Percentiles rank a stretch among this genome's conserved stretches.
Evolutionary conservation across 2,797 vertebrate genomes (phyloP).

Genomic region (Amblyraja radiata): DNA sequence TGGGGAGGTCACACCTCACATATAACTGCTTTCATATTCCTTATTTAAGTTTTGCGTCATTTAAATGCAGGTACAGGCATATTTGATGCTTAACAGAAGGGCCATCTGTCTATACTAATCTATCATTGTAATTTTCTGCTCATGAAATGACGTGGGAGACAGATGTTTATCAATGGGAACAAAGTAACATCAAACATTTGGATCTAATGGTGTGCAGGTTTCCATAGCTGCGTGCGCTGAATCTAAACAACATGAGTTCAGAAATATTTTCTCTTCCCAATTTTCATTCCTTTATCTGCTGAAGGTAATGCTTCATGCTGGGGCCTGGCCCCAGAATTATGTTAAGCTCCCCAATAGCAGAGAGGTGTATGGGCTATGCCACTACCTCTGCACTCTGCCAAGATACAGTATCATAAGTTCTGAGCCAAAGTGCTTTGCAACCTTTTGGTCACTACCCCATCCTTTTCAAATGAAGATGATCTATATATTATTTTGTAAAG

Average conservation of each 20-base stretch:
- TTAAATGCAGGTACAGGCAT: neutral
- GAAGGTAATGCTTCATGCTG: neutral
- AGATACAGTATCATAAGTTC: neutral
- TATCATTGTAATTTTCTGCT: neutral
- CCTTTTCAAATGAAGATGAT: neutral
- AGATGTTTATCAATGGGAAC: slow-evolving; percentile 12
- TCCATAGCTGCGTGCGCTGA: neutral
- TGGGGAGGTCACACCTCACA: neutral
- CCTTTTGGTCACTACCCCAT: neutral
- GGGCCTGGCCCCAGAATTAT: neutral
- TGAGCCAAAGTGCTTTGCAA: neutral
- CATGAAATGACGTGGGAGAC: slow-evolving; percentile 28
- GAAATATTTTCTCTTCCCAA: neutral
- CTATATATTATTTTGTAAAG: neutral
- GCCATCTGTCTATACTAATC: slow-evolving; percentile 29
- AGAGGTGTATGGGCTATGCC: neutral
- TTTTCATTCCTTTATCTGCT: neutral
- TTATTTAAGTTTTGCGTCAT: neutral
- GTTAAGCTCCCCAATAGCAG: neutral
- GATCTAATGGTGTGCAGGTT: slow-evolving; percentile 22
- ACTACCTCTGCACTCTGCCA: neutral
- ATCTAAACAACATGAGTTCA: neutral
- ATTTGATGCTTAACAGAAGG: slow-evolving; percentile 13
- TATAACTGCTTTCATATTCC: neutral
- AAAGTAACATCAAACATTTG: slow-evolving; percentile 15